Evolutionary conservation across 2,888 invertebrate genomes (phyloP).

Genomic region (Aelia acuminata): DNA sequence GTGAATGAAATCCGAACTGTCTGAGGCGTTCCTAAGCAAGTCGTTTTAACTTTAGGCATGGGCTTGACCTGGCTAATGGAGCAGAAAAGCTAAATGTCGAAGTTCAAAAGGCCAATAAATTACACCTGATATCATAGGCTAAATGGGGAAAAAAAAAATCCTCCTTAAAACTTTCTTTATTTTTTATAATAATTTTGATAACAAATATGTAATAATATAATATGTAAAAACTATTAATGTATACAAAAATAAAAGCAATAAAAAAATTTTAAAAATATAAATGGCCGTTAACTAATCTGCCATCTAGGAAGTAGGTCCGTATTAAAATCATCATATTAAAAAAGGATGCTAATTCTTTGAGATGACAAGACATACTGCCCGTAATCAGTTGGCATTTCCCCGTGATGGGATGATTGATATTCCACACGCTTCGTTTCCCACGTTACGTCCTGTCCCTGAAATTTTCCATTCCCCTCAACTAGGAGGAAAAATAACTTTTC

Average conservation of each 20-base stretch:
- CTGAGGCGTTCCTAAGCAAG: neutral
- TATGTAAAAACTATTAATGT: too few relatives aligned
- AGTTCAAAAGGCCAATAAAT: neutral
- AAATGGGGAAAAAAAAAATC: too few relatives aligned
- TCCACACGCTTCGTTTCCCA: neutral
- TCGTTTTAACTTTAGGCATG: neutral
- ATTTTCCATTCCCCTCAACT: neutral
- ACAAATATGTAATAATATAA: too few relatives aligned
- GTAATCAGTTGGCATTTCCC: neutral
- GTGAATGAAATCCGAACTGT: neutral
- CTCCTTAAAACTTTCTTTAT: too few relatives aligned
- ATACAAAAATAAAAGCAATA: too few relatives aligned
- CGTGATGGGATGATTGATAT: constrained; percentile 12
- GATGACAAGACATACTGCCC: neutral
- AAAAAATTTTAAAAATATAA: too few relatives aligned
- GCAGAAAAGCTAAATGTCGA: neutral
- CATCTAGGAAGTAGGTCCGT: too few relatives aligned
- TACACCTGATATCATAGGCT: too few relatives aligned
- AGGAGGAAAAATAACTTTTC: constrained; percentile 30
- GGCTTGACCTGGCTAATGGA: neutral
- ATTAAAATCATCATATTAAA: too few relatives aligned
- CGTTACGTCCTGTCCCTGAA: constrained; percentile 24
- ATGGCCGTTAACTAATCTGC: too few relatives aligned
- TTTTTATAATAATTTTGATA: too few relatives aligned
- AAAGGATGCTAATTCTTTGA: neutral